phyloP scores from a whole-genome alignment of 2,797 vertebrate genomes.

The Buphagus erythrorhynchus region DNA sequence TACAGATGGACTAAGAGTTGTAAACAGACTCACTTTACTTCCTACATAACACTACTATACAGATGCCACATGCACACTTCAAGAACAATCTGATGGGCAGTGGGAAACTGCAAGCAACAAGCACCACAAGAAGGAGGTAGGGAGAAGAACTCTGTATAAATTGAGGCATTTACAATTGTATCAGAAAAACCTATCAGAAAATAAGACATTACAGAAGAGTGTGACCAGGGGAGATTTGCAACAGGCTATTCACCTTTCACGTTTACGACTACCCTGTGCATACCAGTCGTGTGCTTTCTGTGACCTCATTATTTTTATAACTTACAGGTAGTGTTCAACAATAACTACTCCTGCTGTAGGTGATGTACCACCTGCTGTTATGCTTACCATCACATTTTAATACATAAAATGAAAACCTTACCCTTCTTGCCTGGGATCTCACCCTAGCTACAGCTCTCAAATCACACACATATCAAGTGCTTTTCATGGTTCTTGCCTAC shows the following conservation, averaged over 20 bases:
- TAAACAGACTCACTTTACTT: not conserved
- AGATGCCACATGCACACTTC: not conserved
- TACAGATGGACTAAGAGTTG: not conserved
- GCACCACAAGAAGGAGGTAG: not conserved
- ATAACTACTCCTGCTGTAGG: not conserved
- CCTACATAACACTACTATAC: not conserved
- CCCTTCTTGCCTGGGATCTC: not conserved
- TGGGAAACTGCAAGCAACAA: not conserved
- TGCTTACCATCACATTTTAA: not conserved
- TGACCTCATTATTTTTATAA: not conserved
- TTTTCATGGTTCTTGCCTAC: not conserved
- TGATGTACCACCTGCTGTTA: not conserved
- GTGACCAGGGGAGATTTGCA: not conserved
- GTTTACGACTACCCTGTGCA: not conserved
- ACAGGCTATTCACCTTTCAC: not conserved
- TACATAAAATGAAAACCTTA: not conserved
- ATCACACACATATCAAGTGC: not conserved
- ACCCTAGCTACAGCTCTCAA: not conserved
- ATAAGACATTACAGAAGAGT: not conserved
- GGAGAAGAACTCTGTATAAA: not conserved
- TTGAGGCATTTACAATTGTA: not conserved
- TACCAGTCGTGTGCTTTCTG: accelerated
- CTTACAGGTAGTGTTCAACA: not conserved
- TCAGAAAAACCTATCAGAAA: not conserved
- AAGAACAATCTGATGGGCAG: not conserved